Percentiles rank a stretch among this genome's conserved stretches.
Conservation (phyloP, 2,888 invertebrate species). For the Sarcophaga carnaria region DNA sequence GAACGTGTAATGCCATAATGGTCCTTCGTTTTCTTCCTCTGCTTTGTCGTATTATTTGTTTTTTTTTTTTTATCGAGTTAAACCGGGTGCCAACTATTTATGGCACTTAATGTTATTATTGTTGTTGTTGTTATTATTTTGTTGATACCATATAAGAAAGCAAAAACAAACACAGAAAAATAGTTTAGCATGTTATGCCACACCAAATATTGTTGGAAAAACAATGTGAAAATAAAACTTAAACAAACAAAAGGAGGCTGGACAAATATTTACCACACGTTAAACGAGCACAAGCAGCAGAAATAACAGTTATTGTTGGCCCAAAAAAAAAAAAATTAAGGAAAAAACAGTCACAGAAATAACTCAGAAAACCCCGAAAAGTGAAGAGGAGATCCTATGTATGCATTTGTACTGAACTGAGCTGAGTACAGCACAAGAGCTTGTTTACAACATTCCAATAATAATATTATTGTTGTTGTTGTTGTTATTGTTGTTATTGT, state of each 20-base stretch:
- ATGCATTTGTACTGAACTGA: not conserved
- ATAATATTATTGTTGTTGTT: constrained; percentile 1
- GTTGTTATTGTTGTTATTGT: constrained; percentile 13
- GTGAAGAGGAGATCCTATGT: not conserved
- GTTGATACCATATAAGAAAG: constrained; percentile 2
- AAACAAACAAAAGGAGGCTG: constrained; percentile 57
- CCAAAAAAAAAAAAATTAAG: constrained; percentile 26
- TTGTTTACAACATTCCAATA: constrained; percentile 53
- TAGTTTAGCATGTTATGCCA: constrained; percentile 42
- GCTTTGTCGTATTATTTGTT: not conserved
- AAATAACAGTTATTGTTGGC: constrained; percentile 50
- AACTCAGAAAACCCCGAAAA: not conserved
- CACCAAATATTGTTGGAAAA: constrained; percentile 12
- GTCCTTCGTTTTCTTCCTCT: not conserved
- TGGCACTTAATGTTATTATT: not conserved
- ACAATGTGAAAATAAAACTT: constrained; percentile 31
- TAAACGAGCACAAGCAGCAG: constrained; percentile 32
- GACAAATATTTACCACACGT: constrained; percentile 62
- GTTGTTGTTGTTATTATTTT: not conserved
- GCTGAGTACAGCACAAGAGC: constrained; percentile 33
- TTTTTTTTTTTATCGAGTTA: constrained; percentile 17
- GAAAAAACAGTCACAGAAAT: no score
- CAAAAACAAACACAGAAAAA: not conserved
- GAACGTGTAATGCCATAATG: constrained; percentile 32
- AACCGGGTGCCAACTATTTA: constrained; percentile 60